Percentiles rank a stretch among this genome's conserved stretches.
Evolutionary conservation across 2,113 vertebrate genomes (phyloP).

Genomic region (Papio anubis): DNA sequence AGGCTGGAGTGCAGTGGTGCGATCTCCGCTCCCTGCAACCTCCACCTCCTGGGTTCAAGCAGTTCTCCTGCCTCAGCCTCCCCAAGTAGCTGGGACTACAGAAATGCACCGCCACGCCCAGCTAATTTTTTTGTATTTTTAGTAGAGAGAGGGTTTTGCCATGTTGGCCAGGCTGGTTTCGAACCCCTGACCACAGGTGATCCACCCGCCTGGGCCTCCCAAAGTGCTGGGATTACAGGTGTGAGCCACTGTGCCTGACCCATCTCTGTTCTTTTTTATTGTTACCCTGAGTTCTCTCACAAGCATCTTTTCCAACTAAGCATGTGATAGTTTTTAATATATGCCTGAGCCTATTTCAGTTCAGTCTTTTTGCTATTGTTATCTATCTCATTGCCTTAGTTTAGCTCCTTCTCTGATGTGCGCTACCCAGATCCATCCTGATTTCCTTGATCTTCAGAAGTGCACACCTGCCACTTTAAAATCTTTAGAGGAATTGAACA

Average conservation of each 20-base stretch:
- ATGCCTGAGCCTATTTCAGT: neutral
- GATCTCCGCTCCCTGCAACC: too few relatives aligned
- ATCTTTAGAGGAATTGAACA: constrained; percentile 36
- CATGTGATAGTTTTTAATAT: neutral
- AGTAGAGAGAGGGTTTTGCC: too few relatives aligned
- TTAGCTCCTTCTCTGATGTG: neutral
- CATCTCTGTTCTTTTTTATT: constrained; percentile 26
- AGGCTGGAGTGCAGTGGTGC: too few relatives aligned
- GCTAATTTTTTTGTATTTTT: too few relatives aligned
- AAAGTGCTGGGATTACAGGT: too few relatives aligned
- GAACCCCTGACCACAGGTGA: too few relatives aligned
- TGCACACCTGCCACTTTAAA: constrained; percentile 29
- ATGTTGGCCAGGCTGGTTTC: too few relatives aligned
- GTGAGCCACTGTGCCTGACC: too few relatives aligned
- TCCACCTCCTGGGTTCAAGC: too few relatives aligned
- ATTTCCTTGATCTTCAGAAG: constrained; percentile 47
- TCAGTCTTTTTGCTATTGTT: neutral
- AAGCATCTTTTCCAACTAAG: neutral
- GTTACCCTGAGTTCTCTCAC: neutral
- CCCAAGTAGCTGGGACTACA: too few relatives aligned
- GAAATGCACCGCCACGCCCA: fast-evolving
- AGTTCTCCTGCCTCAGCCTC: too few relatives aligned
- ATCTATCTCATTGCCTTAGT: neutral
- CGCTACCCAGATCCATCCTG: neutral
- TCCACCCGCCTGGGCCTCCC: too few relatives aligned